Evolutionary conservation across 2,797 vertebrate species (phyloP).

Genomic region (Emydoidea blandingii): DNA sequence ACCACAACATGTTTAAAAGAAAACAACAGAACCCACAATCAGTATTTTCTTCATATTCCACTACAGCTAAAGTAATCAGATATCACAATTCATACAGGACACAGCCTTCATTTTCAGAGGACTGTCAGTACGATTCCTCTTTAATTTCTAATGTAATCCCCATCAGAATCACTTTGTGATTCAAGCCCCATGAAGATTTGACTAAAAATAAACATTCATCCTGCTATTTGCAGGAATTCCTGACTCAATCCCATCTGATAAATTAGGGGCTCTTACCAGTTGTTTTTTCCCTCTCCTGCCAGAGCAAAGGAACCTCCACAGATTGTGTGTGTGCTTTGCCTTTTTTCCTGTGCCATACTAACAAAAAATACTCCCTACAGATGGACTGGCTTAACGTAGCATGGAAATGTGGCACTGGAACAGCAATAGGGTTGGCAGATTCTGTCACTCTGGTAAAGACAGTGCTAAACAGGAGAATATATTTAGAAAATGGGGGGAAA

Average conservation of each 20-base stretch:
- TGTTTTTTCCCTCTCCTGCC: background rate
- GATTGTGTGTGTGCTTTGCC: background rate
- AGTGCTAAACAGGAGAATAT: slow-evolving; percentile 28
- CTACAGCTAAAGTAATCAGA: background rate
- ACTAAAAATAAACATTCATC: background rate
- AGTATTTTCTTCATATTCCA: too few species aligned
- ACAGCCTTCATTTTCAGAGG: background rate
- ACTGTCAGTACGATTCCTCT: background rate
- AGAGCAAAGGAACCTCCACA: background rate
- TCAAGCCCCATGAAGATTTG: background rate
- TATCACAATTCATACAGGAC: background rate
- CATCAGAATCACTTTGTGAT: background rate
- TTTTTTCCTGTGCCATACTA: background rate
- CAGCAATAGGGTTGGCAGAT: background rate
- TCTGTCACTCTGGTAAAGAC: slow-evolving; percentile 1
- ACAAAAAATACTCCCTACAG: background rate
- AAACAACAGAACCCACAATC: too few species aligned
- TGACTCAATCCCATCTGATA: background rate
- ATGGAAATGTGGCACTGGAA: background rate
- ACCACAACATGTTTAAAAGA: too few species aligned
- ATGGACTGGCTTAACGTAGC: background rate
- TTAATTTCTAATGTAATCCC: background rate
- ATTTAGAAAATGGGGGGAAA: background rate
- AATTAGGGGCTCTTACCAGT: background rate
- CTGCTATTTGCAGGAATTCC: background rate